A percentile compares a stretch with the other conserved stretches of the same genome.
Conservation (phyloP, 1,140 invertebrate species). For the Atta texana region DNA sequence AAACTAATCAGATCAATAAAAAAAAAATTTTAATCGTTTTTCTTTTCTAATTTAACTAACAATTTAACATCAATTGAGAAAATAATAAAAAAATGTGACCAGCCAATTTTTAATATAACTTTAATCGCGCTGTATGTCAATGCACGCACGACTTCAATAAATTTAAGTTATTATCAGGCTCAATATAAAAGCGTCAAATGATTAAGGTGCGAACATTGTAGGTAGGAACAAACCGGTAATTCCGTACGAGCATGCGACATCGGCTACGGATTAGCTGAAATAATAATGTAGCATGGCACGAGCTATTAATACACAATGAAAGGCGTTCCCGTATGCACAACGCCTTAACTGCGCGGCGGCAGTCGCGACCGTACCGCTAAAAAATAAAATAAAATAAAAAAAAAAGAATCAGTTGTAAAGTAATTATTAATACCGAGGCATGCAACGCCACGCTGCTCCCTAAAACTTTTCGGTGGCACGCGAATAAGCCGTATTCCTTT, state of each 20-base stretch:
- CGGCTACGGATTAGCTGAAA: constrained; percentile 50
- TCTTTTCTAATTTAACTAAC: background rate
- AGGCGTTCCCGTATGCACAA: constrained; percentile 65
- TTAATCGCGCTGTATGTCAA: background rate
- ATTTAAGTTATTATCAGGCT: constrained; percentile 34
- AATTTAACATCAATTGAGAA: background rate
- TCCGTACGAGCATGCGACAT: constrained; percentile 56
- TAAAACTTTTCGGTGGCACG: constrained; percentile 85
- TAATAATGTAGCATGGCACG: constrained; percentile 52
- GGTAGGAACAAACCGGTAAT: constrained; percentile 43
- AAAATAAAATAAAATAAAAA: constrained; percentile 77
- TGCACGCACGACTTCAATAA: background rate
- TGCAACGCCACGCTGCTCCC: constrained; percentile 80
- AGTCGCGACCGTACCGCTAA: constrained; percentile 58
- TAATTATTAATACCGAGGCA: constrained; percentile 85
- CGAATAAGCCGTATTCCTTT: constrained; percentile 86
- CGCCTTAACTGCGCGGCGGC: constrained; percentile 34
- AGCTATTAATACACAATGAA: constrained; percentile 63
- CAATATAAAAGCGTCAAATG: constrained; percentile 46
- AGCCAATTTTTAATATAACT: background rate
- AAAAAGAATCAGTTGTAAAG: constrained; percentile 84
- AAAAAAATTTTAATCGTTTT: background rate
- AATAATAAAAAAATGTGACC: background rate
- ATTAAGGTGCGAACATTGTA: constrained; percentile 54
- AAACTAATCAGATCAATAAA: background rate